Evolutionary conservation across 2,797 vertebrate genomes (phyloP), one percentile per base, ranked within the genome.

Genomic region (Sebastes diploproa): DNA sequence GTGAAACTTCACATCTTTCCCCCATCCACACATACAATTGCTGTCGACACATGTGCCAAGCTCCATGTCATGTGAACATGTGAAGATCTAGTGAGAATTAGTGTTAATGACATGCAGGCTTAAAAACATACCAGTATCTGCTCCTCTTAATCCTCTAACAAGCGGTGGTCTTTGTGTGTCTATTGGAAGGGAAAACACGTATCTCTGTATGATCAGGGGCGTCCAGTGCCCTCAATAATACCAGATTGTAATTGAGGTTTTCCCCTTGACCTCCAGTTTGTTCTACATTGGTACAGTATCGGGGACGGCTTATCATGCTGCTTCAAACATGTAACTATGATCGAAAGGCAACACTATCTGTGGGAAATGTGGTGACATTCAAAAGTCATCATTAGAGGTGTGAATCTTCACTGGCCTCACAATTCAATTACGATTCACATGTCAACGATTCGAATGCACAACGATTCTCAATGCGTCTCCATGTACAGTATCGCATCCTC

Each of bases 51-150:
- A 77, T 1, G 12, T 70, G 60, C 50, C 64, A 58, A 52, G 27
- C 60, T 38, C n/a, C 32, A 42, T 22, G 72, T 75, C 74, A 68
- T 77, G 71, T 63, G 50, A 59, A 65, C 46, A 50, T 50, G 71
- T 62, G 23, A 82, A 70, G 68, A 82, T 75, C 80, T 65, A 59
- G 27, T 71, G 42, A 84, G 79, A 86, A 62, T 78, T 68, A 68
- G 66, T 62, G 52, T 58, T 81, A 54, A 82, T 78, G 81, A 83
- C 61, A 50, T 50, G 46, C 46, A 65, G 60, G 67, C 72, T 86
- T 84, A 70, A 61, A 72, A 78, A 77, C 69, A 1, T 59, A n/a
- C 18, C 77, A 66, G 74, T 52, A 67, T 75, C 68, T 68, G 2
- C 55, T 67, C 32, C 34, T 71, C 46, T 76, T 68, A 76, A 86